Conservation (phyloP, 2,888 invertebrate species). For the Ashinkailepas kermadecensis region DNA sequence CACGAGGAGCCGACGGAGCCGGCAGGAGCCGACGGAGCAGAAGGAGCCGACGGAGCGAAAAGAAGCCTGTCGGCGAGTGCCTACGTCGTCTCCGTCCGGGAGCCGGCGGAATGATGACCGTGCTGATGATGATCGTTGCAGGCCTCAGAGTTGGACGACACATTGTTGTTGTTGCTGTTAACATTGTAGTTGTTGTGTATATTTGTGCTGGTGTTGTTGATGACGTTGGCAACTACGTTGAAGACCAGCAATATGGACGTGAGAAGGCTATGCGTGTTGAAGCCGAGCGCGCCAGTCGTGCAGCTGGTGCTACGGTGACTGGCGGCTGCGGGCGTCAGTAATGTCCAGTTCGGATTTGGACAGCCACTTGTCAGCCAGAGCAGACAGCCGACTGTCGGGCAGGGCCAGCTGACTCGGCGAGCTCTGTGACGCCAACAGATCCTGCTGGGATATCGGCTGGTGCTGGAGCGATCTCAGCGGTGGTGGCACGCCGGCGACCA, state of each 20-base stretch:
- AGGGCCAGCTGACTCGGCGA: not conserved
- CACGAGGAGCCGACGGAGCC: conserved; percentile 13
- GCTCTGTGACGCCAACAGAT: conserved; percentile 9
- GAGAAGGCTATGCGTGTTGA: conserved; percentile 29
- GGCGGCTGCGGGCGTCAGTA: not conserved
- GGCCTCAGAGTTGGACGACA: conserved; percentile 28
- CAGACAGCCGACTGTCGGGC: conserved; percentile 23
- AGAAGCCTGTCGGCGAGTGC: not conserved
- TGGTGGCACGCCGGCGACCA: no score
- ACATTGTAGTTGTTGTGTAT: conserved; percentile 29
- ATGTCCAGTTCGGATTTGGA: not conserved
- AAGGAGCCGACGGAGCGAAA: not conserved
- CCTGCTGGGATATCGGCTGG: no score
- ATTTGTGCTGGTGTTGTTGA: conserved; percentile 30
- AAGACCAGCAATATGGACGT: conserved; percentile 29
- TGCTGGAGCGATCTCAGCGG: no score
- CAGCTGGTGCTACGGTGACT: not conserved
- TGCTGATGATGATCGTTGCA: conserved; percentile 26
- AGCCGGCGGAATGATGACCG: conserved; percentile 28
- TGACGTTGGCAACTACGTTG: conserved; percentile 28
- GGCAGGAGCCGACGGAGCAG: conserved; percentile 7
- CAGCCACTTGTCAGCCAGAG: conserved; percentile 3
- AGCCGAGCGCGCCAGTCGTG: conserved; percentile 25
- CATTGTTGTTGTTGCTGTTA: conserved; percentile 27
- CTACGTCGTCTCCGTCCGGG: conserved; percentile 20